Evolutionary conservation across 2,113 vertebrate genomes (phyloP), one percentile per base, ranked within the genome.

Genomic region (Sarotherodon lohbergeri): DNA sequence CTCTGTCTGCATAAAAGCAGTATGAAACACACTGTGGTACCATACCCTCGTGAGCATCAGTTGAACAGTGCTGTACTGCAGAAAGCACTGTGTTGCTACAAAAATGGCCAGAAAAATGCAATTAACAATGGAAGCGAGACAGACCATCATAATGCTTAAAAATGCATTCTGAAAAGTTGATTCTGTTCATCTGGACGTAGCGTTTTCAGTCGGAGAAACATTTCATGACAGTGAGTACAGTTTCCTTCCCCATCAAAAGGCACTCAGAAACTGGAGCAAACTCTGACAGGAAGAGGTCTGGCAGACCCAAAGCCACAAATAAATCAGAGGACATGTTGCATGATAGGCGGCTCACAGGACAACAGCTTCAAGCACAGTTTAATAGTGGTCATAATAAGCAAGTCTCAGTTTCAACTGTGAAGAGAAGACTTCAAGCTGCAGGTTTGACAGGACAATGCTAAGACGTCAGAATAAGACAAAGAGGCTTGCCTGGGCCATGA

Each of bases 311-410:
- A 57, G 55, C 55, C 24, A 27, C 55, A 57, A 57, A 34, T 61
- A 61, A 61, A 10, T 34, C 57, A 61, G 16, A 61, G 57, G 16
- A 61, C 57, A 34, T 0, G 2, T 61, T 61, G 27, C 27, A 27
- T 27, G 27, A 61, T 0, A 34, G 0, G 9, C 5, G 0, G 57
- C 16, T 61, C 16, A 61, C 57, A 61, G 29, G 29, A 34, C 3
- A 19, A 61, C 57, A 10, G 5, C 57, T 61, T 61, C 16, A 19
- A 17, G 29, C 57, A 61, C 57, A 34, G 29, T 3, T 34, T 10
- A 61, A 34, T 61, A 61, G 57, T 34, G 29, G 57, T 61, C 29
- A 10, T 61, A 34, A 29, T 32, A 1, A 32, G 11, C 22, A 24
- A 56, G 57, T 0, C 29, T 61, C 16, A 0, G 16, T 32, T 61